Evolutionary conservation across 2,113 vertebrate species (phyloP).

Genomic region (Oryzias javanicus): DNA sequence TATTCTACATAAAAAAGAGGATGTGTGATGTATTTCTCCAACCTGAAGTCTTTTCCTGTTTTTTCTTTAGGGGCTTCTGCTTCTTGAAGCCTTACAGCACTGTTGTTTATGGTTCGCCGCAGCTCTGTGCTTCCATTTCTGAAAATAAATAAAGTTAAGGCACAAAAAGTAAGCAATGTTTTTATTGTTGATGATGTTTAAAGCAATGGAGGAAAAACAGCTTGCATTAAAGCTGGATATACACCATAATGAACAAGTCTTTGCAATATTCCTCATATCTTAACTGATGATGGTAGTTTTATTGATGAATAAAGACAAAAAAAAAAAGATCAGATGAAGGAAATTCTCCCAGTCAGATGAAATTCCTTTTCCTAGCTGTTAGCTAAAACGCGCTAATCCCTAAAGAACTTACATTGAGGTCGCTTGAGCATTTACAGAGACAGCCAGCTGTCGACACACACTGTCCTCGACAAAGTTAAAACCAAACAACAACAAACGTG

Average conservation of each 20-base stretch:
- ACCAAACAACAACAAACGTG: conserved; percentile 55
- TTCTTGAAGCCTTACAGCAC: conserved; percentile 48
- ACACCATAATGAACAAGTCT: too few relatives aligned
- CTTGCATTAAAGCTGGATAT: too few relatives aligned
- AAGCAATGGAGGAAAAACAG: too few relatives aligned
- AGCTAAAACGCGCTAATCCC: too few relatives aligned
- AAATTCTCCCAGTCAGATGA: too few relatives aligned
- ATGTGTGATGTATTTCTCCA: not conserved
- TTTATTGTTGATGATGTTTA: too few relatives aligned
- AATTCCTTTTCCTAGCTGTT: too few relatives aligned
- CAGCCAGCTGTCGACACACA: conserved; percentile 49
- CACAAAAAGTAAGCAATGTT: not conserved
- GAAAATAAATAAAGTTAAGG: not conserved
- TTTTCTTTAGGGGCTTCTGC: not conserved
- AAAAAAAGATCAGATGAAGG: too few relatives aligned
- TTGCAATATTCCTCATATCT: too few relatives aligned
- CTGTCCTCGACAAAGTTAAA: conserved; percentile 34
- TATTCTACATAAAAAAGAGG: not conserved
- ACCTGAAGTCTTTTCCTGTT: conserved; percentile 65
- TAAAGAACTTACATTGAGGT: conserved; percentile 57
- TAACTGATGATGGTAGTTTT: too few relatives aligned
- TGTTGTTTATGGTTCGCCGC: conserved; percentile 50
- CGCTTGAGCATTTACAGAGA: conserved; percentile 14
- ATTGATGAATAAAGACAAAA: too few relatives aligned
- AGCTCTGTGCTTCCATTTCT: conserved; percentile 43